Base-by-base conservation (phyloP, 2,797 vertebrate genomes). In the Lagodon rhomboides region DNA sequence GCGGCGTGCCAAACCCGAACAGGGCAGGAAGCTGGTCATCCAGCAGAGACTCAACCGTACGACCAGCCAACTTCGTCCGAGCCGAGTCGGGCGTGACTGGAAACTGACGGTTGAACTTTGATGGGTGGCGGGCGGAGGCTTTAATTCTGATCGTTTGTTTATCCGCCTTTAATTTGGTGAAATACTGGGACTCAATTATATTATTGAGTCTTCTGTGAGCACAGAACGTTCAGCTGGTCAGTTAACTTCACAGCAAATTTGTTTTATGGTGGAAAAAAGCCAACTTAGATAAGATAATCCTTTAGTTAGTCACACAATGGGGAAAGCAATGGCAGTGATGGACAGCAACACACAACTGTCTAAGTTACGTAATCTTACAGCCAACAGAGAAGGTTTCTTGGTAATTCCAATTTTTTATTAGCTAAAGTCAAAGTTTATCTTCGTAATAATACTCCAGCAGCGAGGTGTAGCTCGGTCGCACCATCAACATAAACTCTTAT, bases 1-100 rank as follows among this genome's bases (percentile, higher is more conserved):
- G 50, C 25, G 66, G 62, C 10, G 27, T 54, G 61, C 38, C 27
- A 59, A 64, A 70, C 43, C 41, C 16, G 34, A 78, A 22, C 3
- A 0, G 3, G 25, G 30, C 77, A 69, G 61, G 53, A 81, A 78
- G 17, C 30, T 4, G 2, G 30, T 44, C 59, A 44, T 73, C 22
- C 49, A 44, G 51, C 34, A n/a, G 13, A 51, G 11, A 12, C 44
- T 5, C 6, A 63, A 15, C 27, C 22, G 0, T 54, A 74, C 44
- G 13, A 58, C 44, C 18, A 30, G 49, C 47, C 13, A 60, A 12
- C 9, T 13, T 16, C 23, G 12, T 25, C 73, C 47, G 34, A 55
- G 54, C 55, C 47, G 38, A 65, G 27, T 5, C 5, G 12, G n/a
- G 4, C 12, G 2, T 23, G 25, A 20, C 25, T 77, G 12, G 56